A percentile compares a stretch with the other conserved stretches of the same genome.
These are phyloP conservation scores for Leptogaster cylindrica DNA, from an alignment of 2,888 invertebrate genomes.

Conservation along the genomic window DNA sequence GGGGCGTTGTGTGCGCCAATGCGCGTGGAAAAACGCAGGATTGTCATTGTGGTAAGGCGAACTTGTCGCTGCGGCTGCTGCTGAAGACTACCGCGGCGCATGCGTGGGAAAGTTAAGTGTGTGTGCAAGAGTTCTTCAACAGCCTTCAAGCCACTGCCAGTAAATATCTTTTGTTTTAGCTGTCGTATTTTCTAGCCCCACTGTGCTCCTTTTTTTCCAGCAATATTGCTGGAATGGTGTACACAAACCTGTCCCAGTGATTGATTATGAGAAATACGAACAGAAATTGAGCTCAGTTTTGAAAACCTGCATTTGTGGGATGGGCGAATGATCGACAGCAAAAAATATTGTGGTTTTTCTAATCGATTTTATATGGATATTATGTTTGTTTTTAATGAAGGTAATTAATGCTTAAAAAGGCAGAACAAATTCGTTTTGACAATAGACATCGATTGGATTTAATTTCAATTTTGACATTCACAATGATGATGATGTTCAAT, in stretches of 20 bases:
- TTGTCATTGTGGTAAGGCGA: constrained; percentile 24
- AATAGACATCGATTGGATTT: not conserved
- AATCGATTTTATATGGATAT: constrained; percentile 18
- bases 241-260: constrained; percentile 30
- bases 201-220: too few species aligned
- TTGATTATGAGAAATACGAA: constrained; percentile 35
- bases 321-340: constrained; percentile 32
- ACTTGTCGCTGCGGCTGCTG: constrained; percentile 1
- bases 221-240: not conserved
- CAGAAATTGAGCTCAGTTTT: constrained; percentile 19
- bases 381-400: constrained; percentile 2
- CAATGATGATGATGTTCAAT: too few species aligned
- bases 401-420: constrained; percentile 18
- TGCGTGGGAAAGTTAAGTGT: constrained; percentile 35
- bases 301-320: constrained; percentile 13
- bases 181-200: constrained; percentile 28
- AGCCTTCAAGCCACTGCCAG: constrained; percentile 16
- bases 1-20: constrained; percentile 1
- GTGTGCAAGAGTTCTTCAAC: constrained; percentile 21
- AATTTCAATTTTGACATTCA: too few species aligned
- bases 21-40: not conserved
- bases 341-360: constrained; percentile 17
- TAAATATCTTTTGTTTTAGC: constrained; percentile 34
- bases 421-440: constrained; percentile 14
- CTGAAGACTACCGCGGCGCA: not conserved